phyloP scores from a whole-genome alignment of 2,113 vertebrate genomes.

The Panthera leo region DNA sequence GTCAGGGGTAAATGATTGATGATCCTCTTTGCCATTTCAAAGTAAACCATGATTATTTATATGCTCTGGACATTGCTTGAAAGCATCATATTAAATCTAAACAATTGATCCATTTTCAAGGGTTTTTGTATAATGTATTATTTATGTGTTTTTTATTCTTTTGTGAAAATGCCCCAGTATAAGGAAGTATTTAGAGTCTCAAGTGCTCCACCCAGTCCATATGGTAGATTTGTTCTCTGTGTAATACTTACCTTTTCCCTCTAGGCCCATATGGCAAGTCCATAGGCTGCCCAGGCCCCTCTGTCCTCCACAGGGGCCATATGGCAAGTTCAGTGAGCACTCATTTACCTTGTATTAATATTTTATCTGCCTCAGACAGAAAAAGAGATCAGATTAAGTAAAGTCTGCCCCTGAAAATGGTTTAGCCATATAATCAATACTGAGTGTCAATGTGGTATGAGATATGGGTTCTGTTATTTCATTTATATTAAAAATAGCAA shows the following conservation, averaged over 20 bases:
- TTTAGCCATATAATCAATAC: conserved; percentile 79
- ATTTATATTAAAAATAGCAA: conserved; percentile 79
- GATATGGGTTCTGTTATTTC: conserved; percentile 66
- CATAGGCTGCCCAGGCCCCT: conserved; percentile 83
- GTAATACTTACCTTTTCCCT: conserved; percentile 85
- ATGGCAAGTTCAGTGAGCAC: conserved; percentile 84
- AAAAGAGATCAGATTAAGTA: conserved; percentile 75
- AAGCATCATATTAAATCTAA: conserved; percentile 88
- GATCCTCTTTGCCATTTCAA: conserved; percentile 86
- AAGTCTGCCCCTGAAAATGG: conserved; percentile 71
- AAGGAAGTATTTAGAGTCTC: conserved; percentile 81
- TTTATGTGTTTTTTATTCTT: conserved; percentile 85
- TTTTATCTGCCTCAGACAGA: conserved; percentile 82
- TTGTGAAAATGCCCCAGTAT: conserved; percentile 79
- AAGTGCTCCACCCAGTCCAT: conserved; percentile 85
- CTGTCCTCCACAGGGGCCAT: conserved; percentile 87
- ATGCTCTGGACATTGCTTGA: conserved; percentile 86
- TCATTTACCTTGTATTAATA: conserved; percentile 87
- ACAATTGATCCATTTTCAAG: conserved; percentile 87
- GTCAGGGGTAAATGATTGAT: conserved; percentile 91
- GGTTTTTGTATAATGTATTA: conserved; percentile 85
- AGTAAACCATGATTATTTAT: conserved; percentile 89
- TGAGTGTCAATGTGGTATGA: conserved; percentile 53
- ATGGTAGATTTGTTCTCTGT: conserved; percentile 85
- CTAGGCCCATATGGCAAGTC: conserved; percentile 87